A percentile compares a stretch with the other conserved stretches of the same genome.
Evolutionary conservation across 2,888 invertebrate genomes (phyloP).

Genomic region (Aelia acuminata): DNA sequence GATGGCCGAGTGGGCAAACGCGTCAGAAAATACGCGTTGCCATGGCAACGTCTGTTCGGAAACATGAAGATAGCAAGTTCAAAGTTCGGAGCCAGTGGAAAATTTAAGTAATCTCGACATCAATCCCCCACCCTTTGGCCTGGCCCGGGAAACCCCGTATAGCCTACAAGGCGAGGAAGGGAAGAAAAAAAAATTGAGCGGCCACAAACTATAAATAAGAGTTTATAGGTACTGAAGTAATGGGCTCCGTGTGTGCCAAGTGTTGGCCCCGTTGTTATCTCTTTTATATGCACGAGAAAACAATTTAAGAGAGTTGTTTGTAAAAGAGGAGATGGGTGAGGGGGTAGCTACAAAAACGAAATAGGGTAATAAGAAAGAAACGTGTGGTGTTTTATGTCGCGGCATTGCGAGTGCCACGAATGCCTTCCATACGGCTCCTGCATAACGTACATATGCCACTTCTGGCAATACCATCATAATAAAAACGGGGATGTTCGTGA

Average conservation of each 20-base stretch:
- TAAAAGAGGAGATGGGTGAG: not conserved
- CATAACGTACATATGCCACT: too few relatives aligned
- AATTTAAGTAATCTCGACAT: too few relatives aligned
- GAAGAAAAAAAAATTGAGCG: not conserved
- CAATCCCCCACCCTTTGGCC: too few relatives aligned
- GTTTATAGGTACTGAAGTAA: not conserved
- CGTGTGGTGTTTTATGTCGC: not conserved
- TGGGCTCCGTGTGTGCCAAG: not conserved
- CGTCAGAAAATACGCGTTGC: too few relatives aligned
- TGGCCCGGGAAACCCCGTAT: too few relatives aligned
- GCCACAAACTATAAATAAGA: not conserved
- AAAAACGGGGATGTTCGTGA: not conserved
- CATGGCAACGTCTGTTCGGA: too few relatives aligned
- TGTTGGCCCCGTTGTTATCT: not conserved
- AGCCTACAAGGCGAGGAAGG: too few relatives aligned
- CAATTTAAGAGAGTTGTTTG: not conserved
- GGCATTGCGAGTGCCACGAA: not conserved
- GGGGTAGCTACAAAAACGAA: not conserved
- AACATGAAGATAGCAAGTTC: too few relatives aligned
- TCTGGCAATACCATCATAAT: too few relatives aligned
- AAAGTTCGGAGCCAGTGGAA: too few relatives aligned
- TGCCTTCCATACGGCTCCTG: not conserved
- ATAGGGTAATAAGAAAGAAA: conserved; percentile 7
- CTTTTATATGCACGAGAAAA: not conserved
- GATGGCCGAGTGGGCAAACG: too few relatives aligned